Evolutionary conservation across 2,888 invertebrate species (phyloP).

Genomic region (Lepeophtheirus nordmannii): DNA sequence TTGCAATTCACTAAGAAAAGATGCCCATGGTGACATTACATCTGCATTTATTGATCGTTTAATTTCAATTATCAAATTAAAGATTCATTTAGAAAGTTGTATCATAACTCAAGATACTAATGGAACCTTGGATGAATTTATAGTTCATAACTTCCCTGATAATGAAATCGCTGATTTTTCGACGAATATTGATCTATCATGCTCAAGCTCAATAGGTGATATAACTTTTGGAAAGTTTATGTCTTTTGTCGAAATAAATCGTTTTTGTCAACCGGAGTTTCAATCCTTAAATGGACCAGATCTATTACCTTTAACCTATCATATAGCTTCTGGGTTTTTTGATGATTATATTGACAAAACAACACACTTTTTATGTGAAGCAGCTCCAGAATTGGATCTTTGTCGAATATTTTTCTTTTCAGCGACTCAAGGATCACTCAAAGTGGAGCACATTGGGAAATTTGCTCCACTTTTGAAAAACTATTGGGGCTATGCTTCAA

Average conservation of each 20-base stretch:
- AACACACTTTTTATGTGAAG: not conserved
- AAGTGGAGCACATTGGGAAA: not conserved
- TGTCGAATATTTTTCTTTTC: not conserved
- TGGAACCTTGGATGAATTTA: conserved; percentile 2
- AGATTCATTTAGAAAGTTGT: not conserved
- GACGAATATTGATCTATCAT: not conserved
- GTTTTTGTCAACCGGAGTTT: not conserved
- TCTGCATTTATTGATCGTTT: not conserved
- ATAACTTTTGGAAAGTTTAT: not conserved
- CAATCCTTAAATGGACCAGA: not conserved
- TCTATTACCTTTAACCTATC: not conserved
- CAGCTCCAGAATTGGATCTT: not conserved
- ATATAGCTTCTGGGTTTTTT: not conserved
- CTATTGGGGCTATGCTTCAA: not conserved
- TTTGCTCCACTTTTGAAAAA: not conserved
- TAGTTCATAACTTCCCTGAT: not conserved
- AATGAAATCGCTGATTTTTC: not conserved
- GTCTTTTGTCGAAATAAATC: not conserved
- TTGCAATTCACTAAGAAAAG: not conserved
- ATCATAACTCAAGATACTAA: not conserved
- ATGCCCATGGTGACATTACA: not conserved
- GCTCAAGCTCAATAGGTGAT: not conserved
- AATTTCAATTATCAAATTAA: not conserved
- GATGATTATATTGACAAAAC: not conserved
- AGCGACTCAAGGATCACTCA: not conserved